Conservation (phyloP, 2,888 invertebrate genomes). For the Cactoblastis cactorum region DNA sequence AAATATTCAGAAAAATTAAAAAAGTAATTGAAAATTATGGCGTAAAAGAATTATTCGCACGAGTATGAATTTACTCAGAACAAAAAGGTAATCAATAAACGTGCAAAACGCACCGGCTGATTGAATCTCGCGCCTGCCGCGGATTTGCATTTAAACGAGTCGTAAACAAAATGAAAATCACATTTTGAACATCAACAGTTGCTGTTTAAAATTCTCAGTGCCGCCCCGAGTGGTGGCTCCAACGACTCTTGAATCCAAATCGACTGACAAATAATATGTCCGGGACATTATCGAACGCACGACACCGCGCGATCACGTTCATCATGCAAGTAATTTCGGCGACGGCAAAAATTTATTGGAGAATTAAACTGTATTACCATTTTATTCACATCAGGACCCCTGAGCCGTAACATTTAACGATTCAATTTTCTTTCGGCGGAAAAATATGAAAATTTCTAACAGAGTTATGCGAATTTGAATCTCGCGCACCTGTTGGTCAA, state of each 20-base stretch:
- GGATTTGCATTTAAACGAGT: constrained; percentile 52
- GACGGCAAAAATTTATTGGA: constrained; percentile 27
- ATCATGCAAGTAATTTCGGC: constrained; percentile 27
- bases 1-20: neutral
- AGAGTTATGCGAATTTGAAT: constrained; percentile 23
- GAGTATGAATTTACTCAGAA: too few species aligned
- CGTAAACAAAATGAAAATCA: constrained; percentile 44
- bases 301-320: constrained; percentile 22
- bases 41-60: too few species aligned
- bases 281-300: constrained; percentile 16
- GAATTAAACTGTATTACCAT: constrained; percentile 29
- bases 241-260: constrained; percentile 31
- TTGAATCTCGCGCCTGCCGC: constrained; percentile 33
- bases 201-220: constrained; percentile 40
- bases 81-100: neutral
- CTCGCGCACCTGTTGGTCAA: constrained; percentile 11
- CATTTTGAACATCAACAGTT: constrained; percentile 33
- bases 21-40: too few species aligned
- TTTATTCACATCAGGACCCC: constrained; percentile 23
- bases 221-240: constrained; percentile 26
- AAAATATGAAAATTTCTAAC: constrained; percentile 25
- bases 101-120: constrained; percentile 33
- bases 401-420: constrained; percentile 26
- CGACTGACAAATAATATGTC: constrained; percentile 30
- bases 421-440: constrained; percentile 28